phyloP scores from a whole-genome alignment of 2,797 vertebrate species.

The Acrossocheilus fasciatus region DNA sequence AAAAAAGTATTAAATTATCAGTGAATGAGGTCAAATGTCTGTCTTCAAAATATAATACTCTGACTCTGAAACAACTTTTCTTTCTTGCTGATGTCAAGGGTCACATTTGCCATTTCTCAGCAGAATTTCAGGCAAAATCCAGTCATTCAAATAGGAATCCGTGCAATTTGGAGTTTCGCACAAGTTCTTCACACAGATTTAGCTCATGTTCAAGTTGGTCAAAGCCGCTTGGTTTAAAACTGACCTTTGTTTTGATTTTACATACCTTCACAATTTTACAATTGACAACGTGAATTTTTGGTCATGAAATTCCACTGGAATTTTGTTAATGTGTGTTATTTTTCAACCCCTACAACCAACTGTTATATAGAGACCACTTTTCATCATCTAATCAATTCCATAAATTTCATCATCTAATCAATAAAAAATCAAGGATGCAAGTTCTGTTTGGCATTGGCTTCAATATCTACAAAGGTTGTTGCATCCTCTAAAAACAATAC shows the following conservation, averaged over 20 bases:
- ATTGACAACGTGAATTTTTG: background rate
- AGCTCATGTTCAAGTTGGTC: background rate
- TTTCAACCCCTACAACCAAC: background rate
- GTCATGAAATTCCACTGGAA: no score
- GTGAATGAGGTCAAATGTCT: no score
- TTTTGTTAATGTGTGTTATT: background rate
- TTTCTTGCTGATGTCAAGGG: no score
- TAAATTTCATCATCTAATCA: background rate
- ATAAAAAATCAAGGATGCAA: background rate
- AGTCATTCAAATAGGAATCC: no score
- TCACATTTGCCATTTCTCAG: no score
- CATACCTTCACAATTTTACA: background rate
- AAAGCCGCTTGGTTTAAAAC: background rate
- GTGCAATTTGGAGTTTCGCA: no score
- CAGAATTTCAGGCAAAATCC: no score
- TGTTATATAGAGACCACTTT: background rate
- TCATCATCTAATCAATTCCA: background rate
- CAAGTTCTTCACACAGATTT: background rate
- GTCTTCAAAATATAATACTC: no score
- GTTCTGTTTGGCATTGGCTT: background rate
- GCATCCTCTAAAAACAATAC: constrained; percentile 4
- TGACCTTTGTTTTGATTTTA: background rate
- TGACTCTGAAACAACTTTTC: no score
- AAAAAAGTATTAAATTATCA: no score
- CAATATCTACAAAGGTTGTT: background rate